Percentiles rank a stretch among this genome's conserved stretches.
Conservation (phyloP, 2,888 invertebrate genomes). For the Apocheima hispidaria region DNA sequence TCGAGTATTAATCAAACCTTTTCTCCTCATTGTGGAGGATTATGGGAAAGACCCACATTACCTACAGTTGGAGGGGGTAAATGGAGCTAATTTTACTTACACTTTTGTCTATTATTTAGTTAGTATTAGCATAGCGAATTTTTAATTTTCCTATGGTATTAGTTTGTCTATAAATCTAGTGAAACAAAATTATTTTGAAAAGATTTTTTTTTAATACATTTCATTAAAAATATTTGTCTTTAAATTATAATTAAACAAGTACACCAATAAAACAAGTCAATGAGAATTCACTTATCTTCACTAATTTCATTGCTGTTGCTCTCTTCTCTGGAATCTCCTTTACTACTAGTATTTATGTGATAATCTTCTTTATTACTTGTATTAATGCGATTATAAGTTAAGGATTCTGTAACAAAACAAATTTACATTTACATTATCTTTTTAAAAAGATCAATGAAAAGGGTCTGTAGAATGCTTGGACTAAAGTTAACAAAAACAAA, state of each 20-base stretch:
- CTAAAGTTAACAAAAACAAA: no score
- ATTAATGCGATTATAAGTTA: not conserved
- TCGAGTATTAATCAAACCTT: no score
- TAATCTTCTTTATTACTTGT: constrained; percentile 4
- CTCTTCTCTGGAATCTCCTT: constrained; percentile 5
- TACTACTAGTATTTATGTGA: not conserved
- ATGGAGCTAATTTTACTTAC: no score
- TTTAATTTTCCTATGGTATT: no score
- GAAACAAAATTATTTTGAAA: not conserved
- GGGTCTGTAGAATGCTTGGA: no score
- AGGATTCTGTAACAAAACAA: constrained; percentile 7
- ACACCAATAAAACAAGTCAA: not conserved
- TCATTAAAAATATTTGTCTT: not conserved
- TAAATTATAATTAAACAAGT: not conserved
- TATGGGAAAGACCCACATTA: no score
- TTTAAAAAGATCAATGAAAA: no score
- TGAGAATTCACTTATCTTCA: not conserved
- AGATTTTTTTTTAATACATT: not conserved
- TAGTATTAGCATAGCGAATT: no score
- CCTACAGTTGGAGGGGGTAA: no score
- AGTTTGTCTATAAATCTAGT: not conserved
- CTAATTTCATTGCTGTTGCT: not conserved
- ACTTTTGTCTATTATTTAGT: no score
- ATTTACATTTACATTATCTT: not conserved
- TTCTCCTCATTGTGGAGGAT: no score